phyloP scores from a whole-genome alignment of 2,113 vertebrate species.

The Tragelaphus strepsiceros region DNA sequence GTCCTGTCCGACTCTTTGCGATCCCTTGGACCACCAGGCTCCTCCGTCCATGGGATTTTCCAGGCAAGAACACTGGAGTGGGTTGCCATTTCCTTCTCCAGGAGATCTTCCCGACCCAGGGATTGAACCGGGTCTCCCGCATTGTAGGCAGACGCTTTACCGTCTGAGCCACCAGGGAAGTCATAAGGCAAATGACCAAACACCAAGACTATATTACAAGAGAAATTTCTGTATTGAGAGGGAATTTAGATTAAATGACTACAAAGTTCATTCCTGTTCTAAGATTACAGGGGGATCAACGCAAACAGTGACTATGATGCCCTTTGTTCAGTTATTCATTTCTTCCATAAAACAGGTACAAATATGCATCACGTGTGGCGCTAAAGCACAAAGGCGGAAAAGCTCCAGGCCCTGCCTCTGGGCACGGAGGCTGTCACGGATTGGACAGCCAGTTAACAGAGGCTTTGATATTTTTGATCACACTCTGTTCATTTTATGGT shows the following conservation, averaged over 20 bases:
- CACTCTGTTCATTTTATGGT: not conserved
- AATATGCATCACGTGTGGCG: not conserved
- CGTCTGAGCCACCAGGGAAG: too few relatives aligned
- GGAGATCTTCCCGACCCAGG: too few relatives aligned
- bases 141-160: too few relatives aligned
- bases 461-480: not conserved
- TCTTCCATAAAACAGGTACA: not conserved
- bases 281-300: not conserved
- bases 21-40: too few relatives aligned
- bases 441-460: fast-evolving
- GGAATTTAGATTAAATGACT: not conserved
- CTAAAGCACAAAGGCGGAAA: not conserved
- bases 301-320: too few relatives aligned
- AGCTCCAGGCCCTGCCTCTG: fast-evolving
- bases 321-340: too few relatives aligned
- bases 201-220: fast-evolving
- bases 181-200: not conserved
- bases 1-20: too few relatives aligned
- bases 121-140: too few relatives aligned
- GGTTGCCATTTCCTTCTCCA: too few relatives aligned
- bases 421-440: fast-evolving
- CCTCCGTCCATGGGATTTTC: too few relatives aligned
- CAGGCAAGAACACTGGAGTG: too few relatives aligned
- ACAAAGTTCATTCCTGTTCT: not conserved
- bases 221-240: not conserved